phyloP scores from a whole-genome alignment of 2,797 vertebrate species.

The Spea hammondii region DNA sequence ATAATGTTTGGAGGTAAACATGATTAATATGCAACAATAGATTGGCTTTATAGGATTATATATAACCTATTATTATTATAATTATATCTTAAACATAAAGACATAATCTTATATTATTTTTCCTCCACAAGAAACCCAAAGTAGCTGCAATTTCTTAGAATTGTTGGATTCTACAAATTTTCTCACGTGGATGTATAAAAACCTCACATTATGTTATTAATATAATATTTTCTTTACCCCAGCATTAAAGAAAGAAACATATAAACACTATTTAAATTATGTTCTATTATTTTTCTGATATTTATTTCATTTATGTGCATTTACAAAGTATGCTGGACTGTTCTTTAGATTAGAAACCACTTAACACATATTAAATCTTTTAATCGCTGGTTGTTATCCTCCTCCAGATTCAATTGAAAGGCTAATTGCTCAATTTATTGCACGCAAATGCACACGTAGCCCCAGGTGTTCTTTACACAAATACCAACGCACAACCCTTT shows the following conservation, averaged over 20 bases:
- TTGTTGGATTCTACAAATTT: constrained; percentile 1
- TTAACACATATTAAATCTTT: constrained; percentile 52
- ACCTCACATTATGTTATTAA: constrained; percentile 37
- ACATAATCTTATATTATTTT: not conserved
- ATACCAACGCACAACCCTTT: constrained; percentile 43
- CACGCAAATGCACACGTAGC: constrained; percentile 51
- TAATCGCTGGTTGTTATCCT: constrained; percentile 51
- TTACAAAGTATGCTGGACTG: constrained; percentile 46
- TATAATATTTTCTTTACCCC: constrained; percentile 12
- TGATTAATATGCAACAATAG: not conserved
- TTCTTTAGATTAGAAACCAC: constrained; percentile 52
- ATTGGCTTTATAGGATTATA: no score
- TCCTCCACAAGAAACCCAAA: not conserved
- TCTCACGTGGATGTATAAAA: constrained; percentile 22
- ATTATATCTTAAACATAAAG: no score
- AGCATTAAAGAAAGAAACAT: not conserved
- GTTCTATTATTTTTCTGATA: constrained; percentile 38
- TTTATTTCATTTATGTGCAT: constrained; percentile 48
- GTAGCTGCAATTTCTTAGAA: no score
- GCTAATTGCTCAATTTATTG: constrained; percentile 54
- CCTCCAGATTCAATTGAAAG: constrained; percentile 51
- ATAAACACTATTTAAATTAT: constrained; percentile 37
- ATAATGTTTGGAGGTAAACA: not conserved
- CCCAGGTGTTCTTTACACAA: constrained; percentile 49
- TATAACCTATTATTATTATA: no score